Conservation (phyloP, 2,113 vertebrate species). For the Garra rufa region DNA sequence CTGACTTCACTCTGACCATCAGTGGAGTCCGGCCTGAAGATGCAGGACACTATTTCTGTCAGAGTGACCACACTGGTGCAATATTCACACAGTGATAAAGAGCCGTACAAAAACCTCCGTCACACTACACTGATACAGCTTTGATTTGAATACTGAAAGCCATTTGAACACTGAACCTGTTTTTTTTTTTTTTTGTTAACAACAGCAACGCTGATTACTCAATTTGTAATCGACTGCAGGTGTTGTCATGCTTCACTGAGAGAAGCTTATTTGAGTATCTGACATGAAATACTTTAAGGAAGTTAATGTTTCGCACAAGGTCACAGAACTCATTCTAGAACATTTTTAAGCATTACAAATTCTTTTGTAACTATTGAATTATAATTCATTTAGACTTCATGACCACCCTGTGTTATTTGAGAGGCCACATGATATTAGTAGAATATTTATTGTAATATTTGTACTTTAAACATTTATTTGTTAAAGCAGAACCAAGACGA, state of each 20-base stretch:
- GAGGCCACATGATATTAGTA: neutral
- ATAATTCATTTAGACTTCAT: neutral
- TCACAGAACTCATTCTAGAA: neutral
- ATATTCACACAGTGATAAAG: conserved; percentile 7
- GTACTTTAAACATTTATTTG: neutral
- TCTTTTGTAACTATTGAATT: neutral
- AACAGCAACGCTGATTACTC: no score
- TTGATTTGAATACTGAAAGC: no score
- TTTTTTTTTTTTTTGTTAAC: no score
- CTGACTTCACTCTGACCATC: conserved; percentile 19
- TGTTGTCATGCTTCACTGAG: neutral
- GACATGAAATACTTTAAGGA: neutral
- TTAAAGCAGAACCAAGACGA: neutral
- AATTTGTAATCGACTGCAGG: no score
- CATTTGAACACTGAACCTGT: no score
- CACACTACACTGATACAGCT: neutral
- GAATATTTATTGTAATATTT: neutral
- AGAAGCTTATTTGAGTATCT: neutral
- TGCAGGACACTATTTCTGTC: conserved; percentile 22
- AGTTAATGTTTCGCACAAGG: neutral
- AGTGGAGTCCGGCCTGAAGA: neutral
- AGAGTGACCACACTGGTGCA: neutral
- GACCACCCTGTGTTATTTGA: neutral
- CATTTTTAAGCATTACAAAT: neutral
- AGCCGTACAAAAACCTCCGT: conserved; percentile 22